Evolutionary conservation across 2,888 invertebrate species (phyloP), one percentile per base, ranked within the genome.

Genomic region (Gandaritis pyraliata): DNA sequence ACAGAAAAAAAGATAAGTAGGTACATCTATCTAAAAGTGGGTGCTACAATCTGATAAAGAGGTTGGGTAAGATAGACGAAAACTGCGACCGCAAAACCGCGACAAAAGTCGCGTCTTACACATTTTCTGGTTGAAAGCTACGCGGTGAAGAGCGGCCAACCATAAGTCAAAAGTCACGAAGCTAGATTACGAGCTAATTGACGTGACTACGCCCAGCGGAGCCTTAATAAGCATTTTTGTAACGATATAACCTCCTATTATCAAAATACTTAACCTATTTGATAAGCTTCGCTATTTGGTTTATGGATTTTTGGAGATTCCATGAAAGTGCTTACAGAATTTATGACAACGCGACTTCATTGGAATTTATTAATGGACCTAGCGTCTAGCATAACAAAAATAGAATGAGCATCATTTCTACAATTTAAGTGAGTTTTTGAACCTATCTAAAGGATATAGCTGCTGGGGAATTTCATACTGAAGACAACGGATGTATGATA

Each of bases 101-200:
- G 51, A 39, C 29, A 8, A 16, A 50, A 63, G 67, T 64, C 59
- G 56, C 52, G 56, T 46, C 56, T 11, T 12, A n/a, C 6, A 57
- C 23, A 11, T 58, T 59, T 51, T 23, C 41, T 30, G 29, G 62
- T 52, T 46, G 52, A 64, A 71, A 70, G 69, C 69, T 82, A 82
- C 84, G 85, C 85, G 79, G 83, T 78, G 84, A 78, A 87, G 89
- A 91, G 89, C 88, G 87, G 71, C 78, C 83, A 73, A 73, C 77
- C 84, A 87, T 90, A 90, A 91, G 86, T 90, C 90, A 90, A 80
- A 78, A 85, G 91, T 90, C 91, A 92, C 91, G 91, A 90, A 90
- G 76, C 72, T 64, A 83, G 83, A 86, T 85, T 85, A 80, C 59
- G 66, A 76, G 75, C 85, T 88, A 89, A 90, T 90, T 89, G 90